Evolutionary conservation across 2,888 invertebrate genomes (phyloP).

Genomic region (Anagyrus pseudococci): DNA sequence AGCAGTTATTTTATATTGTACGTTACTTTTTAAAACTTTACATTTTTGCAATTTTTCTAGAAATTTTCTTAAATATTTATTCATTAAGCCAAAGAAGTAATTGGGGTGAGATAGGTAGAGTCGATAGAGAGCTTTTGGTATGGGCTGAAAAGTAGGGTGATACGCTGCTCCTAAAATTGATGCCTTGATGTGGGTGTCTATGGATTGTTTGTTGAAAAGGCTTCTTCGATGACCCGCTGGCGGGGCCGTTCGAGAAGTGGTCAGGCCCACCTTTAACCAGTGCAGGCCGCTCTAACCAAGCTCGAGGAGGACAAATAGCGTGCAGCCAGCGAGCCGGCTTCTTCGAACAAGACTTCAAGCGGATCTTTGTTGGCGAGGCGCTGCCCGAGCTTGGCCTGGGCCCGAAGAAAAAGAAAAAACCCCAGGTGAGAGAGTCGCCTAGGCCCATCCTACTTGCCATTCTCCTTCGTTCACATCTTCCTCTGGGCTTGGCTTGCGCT

Average conservation of each 20-base stretch:
- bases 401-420: slow-evolving; percentile 6
- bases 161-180: not conserved
- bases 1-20: no score
- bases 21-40: no score
- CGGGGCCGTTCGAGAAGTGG: slow-evolving; percentile 46
- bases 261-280: not conserved
- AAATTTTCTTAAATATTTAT: no score
- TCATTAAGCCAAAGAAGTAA: no score
- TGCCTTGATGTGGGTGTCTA: no score
- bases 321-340: slow-evolving; percentile 52
- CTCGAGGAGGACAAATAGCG: slow-evolving; percentile 45
- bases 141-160: not conserved
- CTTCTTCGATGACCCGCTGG: slow-evolving; percentile 48
- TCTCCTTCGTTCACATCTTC: no score
- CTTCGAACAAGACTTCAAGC: slow-evolving; percentile 61
- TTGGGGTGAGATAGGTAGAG: no score
- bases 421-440: no score
- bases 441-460: no score
- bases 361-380: slow-evolving; percentile 62
- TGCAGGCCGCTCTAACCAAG: slow-evolving; percentile 38
- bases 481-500: no score
- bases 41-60: no score
- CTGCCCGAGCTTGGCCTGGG: slow-evolving; percentile 36
- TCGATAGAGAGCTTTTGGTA: not conserved
- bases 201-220: no score